A percentile compares a stretch with the other conserved stretches of the same genome.
phyloP scores from a whole-genome alignment of 2,797 vertebrate species.

The Anas georgica region DNA sequence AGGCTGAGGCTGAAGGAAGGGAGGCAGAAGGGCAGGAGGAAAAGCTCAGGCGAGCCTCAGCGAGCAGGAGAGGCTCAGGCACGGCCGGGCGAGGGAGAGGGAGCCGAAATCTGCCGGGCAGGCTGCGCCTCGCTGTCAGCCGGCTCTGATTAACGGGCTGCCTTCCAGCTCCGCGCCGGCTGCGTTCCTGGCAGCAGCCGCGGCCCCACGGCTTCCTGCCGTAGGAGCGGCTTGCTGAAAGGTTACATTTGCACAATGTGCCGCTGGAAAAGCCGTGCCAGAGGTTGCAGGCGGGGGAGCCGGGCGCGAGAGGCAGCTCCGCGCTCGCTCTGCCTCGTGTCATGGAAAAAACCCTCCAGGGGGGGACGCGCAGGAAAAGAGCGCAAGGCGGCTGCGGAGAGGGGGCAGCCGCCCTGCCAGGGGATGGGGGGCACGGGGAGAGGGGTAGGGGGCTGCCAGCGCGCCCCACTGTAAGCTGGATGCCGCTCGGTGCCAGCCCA shows the following conservation, averaged over 20 bases:
- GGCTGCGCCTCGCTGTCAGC: conserved; percentile 71
- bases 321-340: conserved; percentile 77
- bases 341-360: conserved; percentile 87
- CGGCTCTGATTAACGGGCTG: conserved; percentile 84
- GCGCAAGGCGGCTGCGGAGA: conserved; percentile 71
- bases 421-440: background rate
- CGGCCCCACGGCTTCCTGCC: conserved; percentile 86
- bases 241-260: conserved; percentile 95
- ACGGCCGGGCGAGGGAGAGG: conserved; percentile 45
- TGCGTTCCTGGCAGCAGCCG: conserved; percentile 87
- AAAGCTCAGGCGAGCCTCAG: background rate
- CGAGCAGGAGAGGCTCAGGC: conserved; percentile 20
- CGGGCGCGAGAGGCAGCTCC: conserved; percentile 68
- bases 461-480: background rate
- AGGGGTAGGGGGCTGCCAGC: background rate
- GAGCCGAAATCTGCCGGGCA: conserved; percentile 70
- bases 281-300: conserved; percentile 55
- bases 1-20: background rate
- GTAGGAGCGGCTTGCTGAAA: conserved; percentile 85
- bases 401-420: background rate
- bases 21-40: background rate
- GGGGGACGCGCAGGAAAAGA: conserved; percentile 82
- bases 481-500: background rate
- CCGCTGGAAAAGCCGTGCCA: conserved; percentile 82
- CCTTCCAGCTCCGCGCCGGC: conserved; percentile 85